phyloP scores from a whole-genome alignment of 2,888 invertebrate species.

The Eupeodes latifasciatus region DNA sequence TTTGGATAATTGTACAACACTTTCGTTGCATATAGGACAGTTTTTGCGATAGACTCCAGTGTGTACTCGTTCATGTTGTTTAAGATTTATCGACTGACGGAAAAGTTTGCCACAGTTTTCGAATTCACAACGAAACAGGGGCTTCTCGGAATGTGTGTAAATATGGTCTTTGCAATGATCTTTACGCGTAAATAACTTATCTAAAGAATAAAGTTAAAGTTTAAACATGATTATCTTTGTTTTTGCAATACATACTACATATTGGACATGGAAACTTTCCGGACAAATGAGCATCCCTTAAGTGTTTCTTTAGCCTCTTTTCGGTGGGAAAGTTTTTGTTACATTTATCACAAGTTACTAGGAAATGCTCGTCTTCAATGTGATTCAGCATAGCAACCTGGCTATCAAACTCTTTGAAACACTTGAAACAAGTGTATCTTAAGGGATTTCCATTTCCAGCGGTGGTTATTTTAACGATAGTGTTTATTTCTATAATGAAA shows the following conservation, averaged over 20 bases:
- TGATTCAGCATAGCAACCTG: conserved; percentile 45
- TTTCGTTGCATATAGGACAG: conserved; percentile 63
- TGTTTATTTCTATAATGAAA: conserved; percentile 16
- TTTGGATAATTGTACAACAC: conserved; percentile 56
- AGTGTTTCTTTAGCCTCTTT: conserved; percentile 59
- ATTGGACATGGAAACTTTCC: conserved; percentile 63
- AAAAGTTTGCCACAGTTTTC: conserved; percentile 58
- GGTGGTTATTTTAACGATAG: conserved; percentile 42
- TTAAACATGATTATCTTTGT: not conserved
- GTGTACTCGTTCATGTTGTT: conserved; percentile 57
- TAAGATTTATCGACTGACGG: conserved; percentile 35
- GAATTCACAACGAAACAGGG: conserved; percentile 53
- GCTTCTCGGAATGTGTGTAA: conserved; percentile 59
- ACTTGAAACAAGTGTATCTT: conserved; percentile 51
- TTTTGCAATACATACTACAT: conserved; percentile 39
- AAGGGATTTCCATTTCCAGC: conserved; percentile 20
- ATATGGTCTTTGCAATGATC: conserved; percentile 66
- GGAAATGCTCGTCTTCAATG: conserved; percentile 62
- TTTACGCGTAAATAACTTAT: conserved; percentile 55
- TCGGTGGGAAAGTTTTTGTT: conserved; percentile 69
- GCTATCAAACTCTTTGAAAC: conserved; percentile 42
- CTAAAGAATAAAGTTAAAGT: conserved; percentile 6
- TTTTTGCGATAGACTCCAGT: conserved; percentile 50
- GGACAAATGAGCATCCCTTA: conserved; percentile 54
- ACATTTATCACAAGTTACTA: conserved; percentile 58